phyloP scores from a whole-genome alignment of 2,888 invertebrate species.

The Acleris literana region DNA sequence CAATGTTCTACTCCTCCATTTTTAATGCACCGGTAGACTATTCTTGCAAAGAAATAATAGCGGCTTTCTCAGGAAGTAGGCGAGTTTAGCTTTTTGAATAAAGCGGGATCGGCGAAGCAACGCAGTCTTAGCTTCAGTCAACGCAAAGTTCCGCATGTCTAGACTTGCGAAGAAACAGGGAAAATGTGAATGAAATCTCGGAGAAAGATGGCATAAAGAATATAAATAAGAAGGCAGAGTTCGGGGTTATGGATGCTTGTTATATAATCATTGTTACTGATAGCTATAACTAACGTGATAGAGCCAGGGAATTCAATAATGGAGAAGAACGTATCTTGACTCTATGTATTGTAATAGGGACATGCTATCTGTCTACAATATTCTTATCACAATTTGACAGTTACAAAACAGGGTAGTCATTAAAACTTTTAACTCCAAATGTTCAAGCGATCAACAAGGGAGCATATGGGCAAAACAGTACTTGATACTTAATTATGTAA shows the following conservation, averaged over 20 bases:
- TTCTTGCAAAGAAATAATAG: slow-evolving; percentile 4
- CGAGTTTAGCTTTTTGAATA: slow-evolving; percentile 40
- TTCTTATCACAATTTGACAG: no score
- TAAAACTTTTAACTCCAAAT: no score
- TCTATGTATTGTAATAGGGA: no score
- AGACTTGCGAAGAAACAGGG: slow-evolving; percentile 16
- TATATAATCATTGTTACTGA: not conserved
- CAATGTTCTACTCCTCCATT: not conserved
- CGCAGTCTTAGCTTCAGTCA: slow-evolving; percentile 38
- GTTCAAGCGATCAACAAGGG: no score
- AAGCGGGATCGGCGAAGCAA: slow-evolving; percentile 39
- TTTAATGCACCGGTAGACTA: not conserved
- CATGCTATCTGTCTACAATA: no score
- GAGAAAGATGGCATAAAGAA: not conserved
- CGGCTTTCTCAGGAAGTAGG: slow-evolving; percentile 25
- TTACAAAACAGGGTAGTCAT: no score
- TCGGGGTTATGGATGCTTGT: not conserved
- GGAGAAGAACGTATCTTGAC: no score
- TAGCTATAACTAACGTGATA: not conserved
- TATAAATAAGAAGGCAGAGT: not conserved
- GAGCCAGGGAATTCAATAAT: not conserved
- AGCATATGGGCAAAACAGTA: no score
- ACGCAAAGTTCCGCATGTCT: slow-evolving; percentile 34
- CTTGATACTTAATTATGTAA: no score
- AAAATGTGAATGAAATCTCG: slow-evolving; percentile 20